Evolutionary conservation across 2,113 vertebrate species (phyloP), one percentile per base, ranked within the genome.

Genomic region (Trogon melanurus): DNA sequence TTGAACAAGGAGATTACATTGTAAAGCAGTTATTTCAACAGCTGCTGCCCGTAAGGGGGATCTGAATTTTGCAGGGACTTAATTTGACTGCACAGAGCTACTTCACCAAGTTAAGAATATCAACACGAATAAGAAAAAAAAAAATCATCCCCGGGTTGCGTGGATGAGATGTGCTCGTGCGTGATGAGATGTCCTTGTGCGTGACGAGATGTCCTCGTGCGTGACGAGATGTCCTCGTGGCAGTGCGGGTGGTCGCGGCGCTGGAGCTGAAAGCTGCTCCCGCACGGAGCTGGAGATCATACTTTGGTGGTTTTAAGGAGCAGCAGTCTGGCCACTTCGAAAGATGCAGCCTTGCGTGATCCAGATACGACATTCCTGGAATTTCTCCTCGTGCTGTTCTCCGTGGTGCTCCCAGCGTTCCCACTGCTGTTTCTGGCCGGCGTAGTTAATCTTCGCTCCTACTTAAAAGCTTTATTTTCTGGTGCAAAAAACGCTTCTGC

Each of bases 21-120:
- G 80, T 93, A 91, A 92, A 96, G 90, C 83, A 89, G 92, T 88
- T 91, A 92, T 90, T 95, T 69, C 94, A 85, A 93, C 96, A 97
- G 87, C 93, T 97, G 96, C 80, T 92, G 75, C 91, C 92, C 15
- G 0, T 65, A 29, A 84, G 88, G 82, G 69, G 86, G 73, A 82
- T 82, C 32, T n/a, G 86, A 54, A 64, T 91, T 91, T 83, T 88
- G 29, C 72, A 73, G 94, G 85, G 75, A 22, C 26, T 23, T 16
- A 3, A 70, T 85, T 95, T 87, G 67, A 34, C 88, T 53, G 20
- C 1, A 21, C 75, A 74, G 78, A 50, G 8, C 48, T 65, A 2
- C 11, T 36, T 23, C 8, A 21, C 47, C 10, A 38, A 91, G 94
- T 90, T 65, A 32, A 79, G 69, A 56, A 5, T 11, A 27, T 22